Percentiles rank a stretch among this genome's conserved stretches.
Evolutionary conservation across 2,888 invertebrate species (phyloP).

Genomic region (Horisme vitalbata): DNA sequence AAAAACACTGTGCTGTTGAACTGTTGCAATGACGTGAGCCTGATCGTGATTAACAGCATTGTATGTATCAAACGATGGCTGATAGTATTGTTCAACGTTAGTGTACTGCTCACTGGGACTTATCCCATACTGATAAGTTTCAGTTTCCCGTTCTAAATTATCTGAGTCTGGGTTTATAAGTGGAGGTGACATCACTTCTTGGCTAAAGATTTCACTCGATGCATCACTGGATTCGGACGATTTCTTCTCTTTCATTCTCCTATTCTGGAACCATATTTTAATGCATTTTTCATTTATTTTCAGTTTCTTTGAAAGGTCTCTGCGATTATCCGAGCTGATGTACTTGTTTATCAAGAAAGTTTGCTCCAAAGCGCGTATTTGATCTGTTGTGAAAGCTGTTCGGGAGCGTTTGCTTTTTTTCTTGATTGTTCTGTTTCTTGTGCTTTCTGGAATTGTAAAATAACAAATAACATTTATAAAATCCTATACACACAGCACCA

Average conservation of each 20-base stretch:
- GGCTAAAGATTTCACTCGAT: constrained; percentile 39
- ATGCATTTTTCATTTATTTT: constrained; percentile 87
- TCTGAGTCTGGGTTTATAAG: constrained; percentile 6
- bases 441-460: constrained; percentile 31
- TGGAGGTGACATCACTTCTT: constrained; percentile 23
- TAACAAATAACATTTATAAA: too few species aligned
- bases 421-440: constrained; percentile 44
- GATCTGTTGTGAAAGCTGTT: constrained; percentile 88
- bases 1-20: background rate
- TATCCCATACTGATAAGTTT: background rate
- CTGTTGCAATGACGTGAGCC: background rate
- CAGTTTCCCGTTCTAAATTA: background rate
- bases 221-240: constrained; percentile 56
- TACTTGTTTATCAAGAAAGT: constrained; percentile 79
- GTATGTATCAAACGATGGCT: background rate
- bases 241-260: constrained; percentile 89
- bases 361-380: constrained; percentile 85
- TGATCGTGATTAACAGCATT: constrained; percentile 5
- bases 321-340: constrained; percentile 85
- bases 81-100: constrained; percentile 1
- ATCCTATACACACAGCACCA: too few species aligned
- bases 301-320: constrained; percentile 84
- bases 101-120: background rate
- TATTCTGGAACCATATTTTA: constrained; percentile 93
- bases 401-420: constrained; percentile 84